Evolutionary conservation across 2,113 vertebrate species (phyloP), one percentile per base, ranked within the genome.

Genomic region (Nycticebus coucang): DNA sequence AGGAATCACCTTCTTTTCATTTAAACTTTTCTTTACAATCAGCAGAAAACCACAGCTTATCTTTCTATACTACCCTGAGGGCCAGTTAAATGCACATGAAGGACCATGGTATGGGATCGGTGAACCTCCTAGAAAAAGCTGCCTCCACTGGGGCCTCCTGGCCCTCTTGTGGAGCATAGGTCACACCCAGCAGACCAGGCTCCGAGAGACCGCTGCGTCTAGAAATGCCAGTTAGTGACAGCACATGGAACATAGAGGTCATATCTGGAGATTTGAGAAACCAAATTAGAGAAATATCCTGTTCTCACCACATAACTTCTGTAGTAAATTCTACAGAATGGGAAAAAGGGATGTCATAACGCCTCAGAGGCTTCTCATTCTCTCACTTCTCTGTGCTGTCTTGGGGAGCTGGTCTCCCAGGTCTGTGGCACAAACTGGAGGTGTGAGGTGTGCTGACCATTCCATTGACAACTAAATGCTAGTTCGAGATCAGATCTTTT

Each of bases 361-460:
- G 53, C 22, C 79, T 64, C 77, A 41, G 62, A 45, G 57, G 33
- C n/a, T 24, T 17, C n/a, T 68, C 62, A 57, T 11, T 64, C 59
- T 60, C 17, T 17, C 45, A 15, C 26, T 2, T 24, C 24, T 14
- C 41, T 17, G 14, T 41, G 13, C 50, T 24, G 24, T 17, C 24
- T 7, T 0, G 3, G 60, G 24, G 24, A 62, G 60, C 60, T 4
- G 24, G 10, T 24, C 24, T 62, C 60, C 60, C 60, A 62, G 24
- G 60, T 8, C 60, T 11, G 3, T 24, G 24, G 60, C 60, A 28
- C 60, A 62, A 26, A 62, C 64, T 35, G 5, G 37, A 45, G 9
- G 12, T 0, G 0, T 30, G 57, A 64, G 8, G 28, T 17, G 2
- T 4, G 2, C 7, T 4, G 10, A 21, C 13, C 5, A 2, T 33